phyloP scores from a whole-genome alignment of 2,113 vertebrate genomes.

The Corythaeola cristata region DNA sequence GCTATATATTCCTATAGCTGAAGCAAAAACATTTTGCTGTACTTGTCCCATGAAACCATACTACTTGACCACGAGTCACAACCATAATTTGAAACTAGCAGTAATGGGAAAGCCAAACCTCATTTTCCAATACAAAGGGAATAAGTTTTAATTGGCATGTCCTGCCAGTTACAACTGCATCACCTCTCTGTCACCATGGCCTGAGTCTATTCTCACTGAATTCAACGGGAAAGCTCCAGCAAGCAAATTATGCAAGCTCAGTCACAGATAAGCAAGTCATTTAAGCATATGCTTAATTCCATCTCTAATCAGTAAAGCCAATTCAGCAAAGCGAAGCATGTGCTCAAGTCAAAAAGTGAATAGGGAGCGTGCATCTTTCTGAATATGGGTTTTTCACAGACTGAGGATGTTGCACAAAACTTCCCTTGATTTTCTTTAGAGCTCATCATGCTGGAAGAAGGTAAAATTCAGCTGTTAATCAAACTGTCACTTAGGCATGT shows the following conservation, averaged over 20 bases:
- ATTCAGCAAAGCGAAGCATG: slow-evolving; percentile 8
- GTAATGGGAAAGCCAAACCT: not conserved
- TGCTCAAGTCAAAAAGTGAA: slow-evolving; percentile 1
- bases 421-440: not conserved
- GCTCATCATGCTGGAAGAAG: not conserved
- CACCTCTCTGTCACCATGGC: not conserved
- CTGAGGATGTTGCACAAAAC: not conserved
- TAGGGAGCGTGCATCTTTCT: not conserved
- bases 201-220: not conserved
- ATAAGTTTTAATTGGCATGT: not conserved
- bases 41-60: not conserved
- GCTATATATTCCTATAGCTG: not conserved
- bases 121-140: not conserved
- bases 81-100: not conserved
- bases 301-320: not conserved
- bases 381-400: not conserved
- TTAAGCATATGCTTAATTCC: not conserved
- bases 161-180: not conserved
- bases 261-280: slow-evolving; percentile 14
- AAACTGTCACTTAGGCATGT: not conserved
- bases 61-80: not conserved
- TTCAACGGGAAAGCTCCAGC: not conserved
- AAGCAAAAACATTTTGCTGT: not conserved
- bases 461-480: not conserved
- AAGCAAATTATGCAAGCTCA: slow-evolving; percentile 4